These are phyloP conservation scores for Paralichthys olivaceus DNA, from an alignment of 2,113 vertebrate genomes.

Conservation along the genomic window DNA sequence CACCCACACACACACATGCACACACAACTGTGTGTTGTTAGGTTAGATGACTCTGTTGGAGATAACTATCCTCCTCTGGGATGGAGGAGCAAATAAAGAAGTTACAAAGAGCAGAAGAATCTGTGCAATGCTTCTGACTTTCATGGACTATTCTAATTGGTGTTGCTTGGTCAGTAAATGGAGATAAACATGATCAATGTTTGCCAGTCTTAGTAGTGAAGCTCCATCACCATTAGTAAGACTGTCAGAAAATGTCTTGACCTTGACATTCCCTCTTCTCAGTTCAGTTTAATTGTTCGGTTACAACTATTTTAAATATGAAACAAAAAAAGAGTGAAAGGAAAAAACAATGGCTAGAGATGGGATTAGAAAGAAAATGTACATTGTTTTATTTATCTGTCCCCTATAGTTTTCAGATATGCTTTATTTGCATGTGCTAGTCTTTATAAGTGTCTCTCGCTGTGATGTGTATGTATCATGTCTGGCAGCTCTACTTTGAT, in stretches of 20 bases:
- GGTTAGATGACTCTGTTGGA: constrained; percentile 35
- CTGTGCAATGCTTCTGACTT: not conserved
- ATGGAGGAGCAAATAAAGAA: constrained; percentile 38
- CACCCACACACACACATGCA: constrained; percentile 19
- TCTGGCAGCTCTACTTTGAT: constrained; percentile 64
- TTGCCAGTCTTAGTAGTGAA: constrained; percentile 1
- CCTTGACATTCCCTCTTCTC: not conserved
- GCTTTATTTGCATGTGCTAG: constrained; percentile 40
- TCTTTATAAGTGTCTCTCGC: constrained; percentile 25
- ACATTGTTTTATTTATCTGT: constrained; percentile 40
- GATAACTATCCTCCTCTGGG: constrained; percentile 33
- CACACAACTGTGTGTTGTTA: constrained; percentile 46
- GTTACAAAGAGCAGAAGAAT: constrained; percentile 25
- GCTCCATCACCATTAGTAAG: not conserved
- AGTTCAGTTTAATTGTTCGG: not conserved
- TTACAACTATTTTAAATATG: not conserved
- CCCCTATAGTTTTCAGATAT: constrained; percentile 34
- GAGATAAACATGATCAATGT: not conserved
- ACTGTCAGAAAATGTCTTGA: not conserved
- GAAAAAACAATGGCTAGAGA: not conserved
- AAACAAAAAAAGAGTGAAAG: not conserved
- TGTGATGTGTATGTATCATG: constrained; percentile 49
- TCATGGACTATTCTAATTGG: constrained; percentile 8
- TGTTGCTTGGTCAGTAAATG: not conserved
- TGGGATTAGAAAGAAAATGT: constrained; percentile 7